phyloP scores from a whole-genome alignment of 2,888 invertebrate species.

The Lasioglossum calceatum region DNA sequence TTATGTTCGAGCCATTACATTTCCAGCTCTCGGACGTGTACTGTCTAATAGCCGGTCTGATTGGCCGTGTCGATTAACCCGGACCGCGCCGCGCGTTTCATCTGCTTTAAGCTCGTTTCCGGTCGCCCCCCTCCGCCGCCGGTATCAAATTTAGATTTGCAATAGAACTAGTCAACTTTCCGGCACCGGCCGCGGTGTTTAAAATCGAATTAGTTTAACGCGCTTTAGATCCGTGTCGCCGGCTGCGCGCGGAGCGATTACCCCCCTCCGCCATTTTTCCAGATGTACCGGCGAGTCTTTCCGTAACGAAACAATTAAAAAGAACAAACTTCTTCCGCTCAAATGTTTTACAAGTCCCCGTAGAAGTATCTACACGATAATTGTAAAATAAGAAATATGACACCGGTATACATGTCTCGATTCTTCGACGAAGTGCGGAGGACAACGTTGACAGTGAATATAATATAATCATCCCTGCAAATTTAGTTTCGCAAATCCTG shows the following conservation, averaged over 20 bases:
- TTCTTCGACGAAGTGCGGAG: neutral
- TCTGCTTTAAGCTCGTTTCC: slow-evolving; percentile 20
- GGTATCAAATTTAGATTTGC: slow-evolving; percentile 4
- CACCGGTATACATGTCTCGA: neutral
- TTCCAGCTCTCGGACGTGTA: slow-evolving; percentile 44
- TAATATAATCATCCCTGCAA: neutral
- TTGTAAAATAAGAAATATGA: too few species aligned
- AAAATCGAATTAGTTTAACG: slow-evolving; percentile 42
- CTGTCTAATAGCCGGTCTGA: slow-evolving; percentile 51
- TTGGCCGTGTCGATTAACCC: slow-evolving; percentile 19
- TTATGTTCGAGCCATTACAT: slow-evolving; percentile 61
- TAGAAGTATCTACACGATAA: too few species aligned
- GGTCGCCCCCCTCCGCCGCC: neutral
- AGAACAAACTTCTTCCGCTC: too few species aligned
- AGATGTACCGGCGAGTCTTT: neutral
- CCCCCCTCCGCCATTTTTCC: neutral
- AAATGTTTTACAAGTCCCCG: too few species aligned
- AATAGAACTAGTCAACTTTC: neutral
- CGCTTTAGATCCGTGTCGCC: neutral
- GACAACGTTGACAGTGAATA: neutral
- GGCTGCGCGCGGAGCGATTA: neutral
- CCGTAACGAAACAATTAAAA: neutral
- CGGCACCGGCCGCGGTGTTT: slow-evolving; percentile 7
- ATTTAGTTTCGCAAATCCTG: neutral
- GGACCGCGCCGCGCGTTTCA: neutral